Base-by-base conservation (phyloP, 1,140 invertebrate genomes). In the Drosophila kepulauana region DNA sequence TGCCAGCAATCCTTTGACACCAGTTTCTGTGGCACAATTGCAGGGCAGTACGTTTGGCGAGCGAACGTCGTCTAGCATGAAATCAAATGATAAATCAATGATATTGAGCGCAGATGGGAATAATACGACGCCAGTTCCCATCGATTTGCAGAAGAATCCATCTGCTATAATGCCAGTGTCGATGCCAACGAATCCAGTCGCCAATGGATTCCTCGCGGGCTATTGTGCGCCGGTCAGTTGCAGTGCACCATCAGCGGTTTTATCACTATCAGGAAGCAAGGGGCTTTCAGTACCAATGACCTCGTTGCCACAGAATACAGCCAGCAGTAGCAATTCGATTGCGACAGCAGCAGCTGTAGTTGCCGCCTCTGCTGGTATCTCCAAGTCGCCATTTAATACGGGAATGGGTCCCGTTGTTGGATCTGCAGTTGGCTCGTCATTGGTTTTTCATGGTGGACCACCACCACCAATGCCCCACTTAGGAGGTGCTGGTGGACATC, bases 401-500 rank as follows among this genome's bases (percentile, higher is more conserved):
- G 77, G 54, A 58, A 67, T 30, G 57, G 63, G 51, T 75, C 5
- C 87, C 71, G 57, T 75, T 73, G 57, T 74, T 73, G 77, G 80
- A 11, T 33, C 73, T 25, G 15, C 56, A 41, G 35, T 38, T 10
- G 65, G 78, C 8, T 54, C 79, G 20, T 70, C 84, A 28, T 49
- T 90, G 25, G 66, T 85, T 5, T 89, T 89, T 76, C 80, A 87
- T 1, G 78, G 76, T 3, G 78, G 70, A 25, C 56, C 78, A 11
- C 82, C 78, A 11, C 82, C 92, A 30, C 79, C 78, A 2, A 68
- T 85, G n/a, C 81, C 63, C 58, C 81, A 72, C 91, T 91, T 93
- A 28, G 93, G 92, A 13, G 91, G 93, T 10, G 93, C 94, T 16
- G 91, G 93, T 10, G 93, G 94, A 13, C 91, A 94, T 63, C 93